Evolutionary conservation across 2,113 vertebrate genomes (phyloP).

Genomic region (Corvus cornix): DNA sequence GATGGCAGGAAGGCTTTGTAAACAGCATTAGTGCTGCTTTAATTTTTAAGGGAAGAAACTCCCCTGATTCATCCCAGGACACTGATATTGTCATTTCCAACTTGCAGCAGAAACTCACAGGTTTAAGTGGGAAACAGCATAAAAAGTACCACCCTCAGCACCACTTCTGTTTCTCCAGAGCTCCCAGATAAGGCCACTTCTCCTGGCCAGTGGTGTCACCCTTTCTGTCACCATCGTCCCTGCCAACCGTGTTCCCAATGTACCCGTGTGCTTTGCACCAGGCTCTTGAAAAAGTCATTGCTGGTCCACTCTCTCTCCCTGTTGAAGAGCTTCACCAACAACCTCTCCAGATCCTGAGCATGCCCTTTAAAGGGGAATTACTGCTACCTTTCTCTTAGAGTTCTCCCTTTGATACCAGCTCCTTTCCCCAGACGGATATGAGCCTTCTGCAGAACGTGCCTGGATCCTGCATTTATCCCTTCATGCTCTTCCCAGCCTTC

Average conservation of each 20-base stretch:
- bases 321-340: not conserved
- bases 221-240: not conserved
- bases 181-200: not conserved
- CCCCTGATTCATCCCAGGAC: not conserved
- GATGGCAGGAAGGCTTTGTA: not conserved
- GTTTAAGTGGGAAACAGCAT: not conserved
- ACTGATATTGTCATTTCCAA: not conserved
- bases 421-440: not conserved
- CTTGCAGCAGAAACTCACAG: not conserved
- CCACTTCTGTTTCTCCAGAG: fast-evolving
- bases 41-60: not conserved
- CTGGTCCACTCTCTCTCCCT: not conserved
- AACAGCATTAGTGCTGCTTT: not conserved
- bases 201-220: fast-evolving
- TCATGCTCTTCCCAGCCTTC: not conserved
- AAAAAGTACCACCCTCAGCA: not conserved
- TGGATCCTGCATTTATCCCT: not conserved
- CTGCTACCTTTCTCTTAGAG: not conserved
- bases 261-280: fast-evolving
- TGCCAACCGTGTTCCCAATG: fast-evolving
- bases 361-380: not conserved
- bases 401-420: not conserved
- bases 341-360: not conserved
- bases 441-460: fast-evolving
- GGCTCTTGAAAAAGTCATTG: not conserved